Percentiles rank a stretch among this genome's conserved stretches.
Conservation (phyloP, 2,888 invertebrate species). For the Tolmerus cingulatus region DNA sequence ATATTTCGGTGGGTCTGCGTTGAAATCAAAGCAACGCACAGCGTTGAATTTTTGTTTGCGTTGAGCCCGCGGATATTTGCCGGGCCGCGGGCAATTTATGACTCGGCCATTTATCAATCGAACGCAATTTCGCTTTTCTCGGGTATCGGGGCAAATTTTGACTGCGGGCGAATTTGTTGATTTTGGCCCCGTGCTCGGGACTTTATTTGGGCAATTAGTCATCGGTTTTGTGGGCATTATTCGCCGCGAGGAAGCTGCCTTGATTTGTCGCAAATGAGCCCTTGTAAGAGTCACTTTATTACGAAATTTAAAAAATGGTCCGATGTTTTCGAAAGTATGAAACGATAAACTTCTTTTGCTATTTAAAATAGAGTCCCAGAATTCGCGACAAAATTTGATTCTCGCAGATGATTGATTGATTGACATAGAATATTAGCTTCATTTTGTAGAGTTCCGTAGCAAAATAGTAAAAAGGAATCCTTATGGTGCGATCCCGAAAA, state of each 20-base stretch:
- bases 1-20: neutral
- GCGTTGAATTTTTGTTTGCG: neutral
- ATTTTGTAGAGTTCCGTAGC: no score
- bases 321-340: no score
- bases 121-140: neutral
- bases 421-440: no score
- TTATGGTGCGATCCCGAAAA: no score
- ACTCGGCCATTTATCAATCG: neutral
- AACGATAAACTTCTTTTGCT: no score
- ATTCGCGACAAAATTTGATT: no score
- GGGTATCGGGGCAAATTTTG: neutral
- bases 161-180: neutral
- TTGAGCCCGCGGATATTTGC: neutral
- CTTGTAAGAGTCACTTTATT: neutral
- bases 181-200: neutral
- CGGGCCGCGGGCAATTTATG: neutral
- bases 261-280: neutral
- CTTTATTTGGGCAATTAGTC: slow-evolving; percentile 26
- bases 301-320: no score
- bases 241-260: neutral
- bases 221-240: neutral
- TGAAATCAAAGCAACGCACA: neutral
- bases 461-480: no score
- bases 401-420: no score
- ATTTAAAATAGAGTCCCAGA: no score